Evolutionary conservation across 2,113 vertebrate genomes (phyloP), one percentile per base, ranked within the genome.

Genomic region (Cheirogaleus medius): DNA sequence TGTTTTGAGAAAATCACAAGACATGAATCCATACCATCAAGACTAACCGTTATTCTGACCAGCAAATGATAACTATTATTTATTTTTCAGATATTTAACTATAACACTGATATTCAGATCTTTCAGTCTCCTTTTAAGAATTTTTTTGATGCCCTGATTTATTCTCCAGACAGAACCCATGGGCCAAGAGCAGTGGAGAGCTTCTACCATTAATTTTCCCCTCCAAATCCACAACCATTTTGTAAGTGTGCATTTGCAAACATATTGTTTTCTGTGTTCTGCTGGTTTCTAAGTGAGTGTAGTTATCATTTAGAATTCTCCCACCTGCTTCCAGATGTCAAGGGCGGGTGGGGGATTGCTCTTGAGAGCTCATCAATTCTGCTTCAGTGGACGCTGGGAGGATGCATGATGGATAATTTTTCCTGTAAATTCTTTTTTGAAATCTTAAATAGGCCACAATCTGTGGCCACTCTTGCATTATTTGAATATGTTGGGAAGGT

Each of bases 291-390:
- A n/a, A 95, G 88, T 56, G 60, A 84, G 69, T 64, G 14, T 90
- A 82, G 92, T 91, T 94, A 95, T 91, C 60, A 25, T 90, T 97
- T 90, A 95, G 89, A 96, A 97, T 97, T 98, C 89, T 91, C 66
- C 90, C 96, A 98, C 95, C 92, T 97, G 96, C 96, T 97, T 98
- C 93, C 87, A 95, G 96, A 97, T 97, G 96, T 98, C 97, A 98
- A 81, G 68, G 73, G 52, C 39, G 21, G 77, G 91, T 69, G 76
- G 91, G 76, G 29, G 80, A 60, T 96, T 90, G 84, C 96, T 98
- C 84, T 49, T 81, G 96, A 95, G 94, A 94, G 94, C 97, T 74
- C 47, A 84, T 94, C 64, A 91, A 77, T 97, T 98, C 97, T 87
- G 95, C 97, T 81, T 90, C 95, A 95, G 3, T 93, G 97, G 91